Evolutionary conservation across 1,140 invertebrate genomes (phyloP), one percentile per base, ranked within the genome.

Genomic region (Drosophila bocki): DNA sequence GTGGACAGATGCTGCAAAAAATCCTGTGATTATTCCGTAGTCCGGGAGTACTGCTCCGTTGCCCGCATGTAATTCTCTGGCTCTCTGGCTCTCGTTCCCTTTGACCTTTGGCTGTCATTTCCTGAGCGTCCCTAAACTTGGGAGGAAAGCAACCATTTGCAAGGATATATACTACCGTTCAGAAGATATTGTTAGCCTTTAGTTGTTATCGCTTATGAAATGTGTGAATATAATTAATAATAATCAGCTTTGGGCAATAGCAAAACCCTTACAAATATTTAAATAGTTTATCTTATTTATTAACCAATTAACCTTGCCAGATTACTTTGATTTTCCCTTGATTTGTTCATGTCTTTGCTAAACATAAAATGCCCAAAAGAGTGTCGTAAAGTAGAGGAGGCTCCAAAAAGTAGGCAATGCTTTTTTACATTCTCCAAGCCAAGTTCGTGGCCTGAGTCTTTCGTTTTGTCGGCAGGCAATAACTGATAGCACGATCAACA

Each of bases 401-500:
- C 48, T n/a, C 57, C 53, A 12, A 13, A 56, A 71, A 65, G 64
- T 80, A 79, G 51, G 70, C 80, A 48, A 8, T 11, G 44, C 1
- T 33, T 15, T 61, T 58, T 35, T 3, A 4, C 29, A 11, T 0
- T 13, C 6, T n/a, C 5, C n/a, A 0, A 44, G 2, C 0, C 4
- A 67, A 75, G 85, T 88, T 90, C 51, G 78, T 84, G 69, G 32
- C 70, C 51, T 75, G 61, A 90, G 85, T 88, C 85, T 58, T 88
- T 81, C 41, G 62, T 61, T 67, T 63, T 57, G 32, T 3, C 7
- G 33, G 17, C 19, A 39, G 32, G 4, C 39, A 58, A 37, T 41
- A 15, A 70, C 32, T 57, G 17, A 15, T n/a, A 57, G 50, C 35
- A 35, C 5, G 22, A 50, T 29, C 13, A 7, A 59, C 22, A 19